Conservation (phyloP, 1,140 invertebrate genomes). For the Drosophila biarmipes region DNA sequence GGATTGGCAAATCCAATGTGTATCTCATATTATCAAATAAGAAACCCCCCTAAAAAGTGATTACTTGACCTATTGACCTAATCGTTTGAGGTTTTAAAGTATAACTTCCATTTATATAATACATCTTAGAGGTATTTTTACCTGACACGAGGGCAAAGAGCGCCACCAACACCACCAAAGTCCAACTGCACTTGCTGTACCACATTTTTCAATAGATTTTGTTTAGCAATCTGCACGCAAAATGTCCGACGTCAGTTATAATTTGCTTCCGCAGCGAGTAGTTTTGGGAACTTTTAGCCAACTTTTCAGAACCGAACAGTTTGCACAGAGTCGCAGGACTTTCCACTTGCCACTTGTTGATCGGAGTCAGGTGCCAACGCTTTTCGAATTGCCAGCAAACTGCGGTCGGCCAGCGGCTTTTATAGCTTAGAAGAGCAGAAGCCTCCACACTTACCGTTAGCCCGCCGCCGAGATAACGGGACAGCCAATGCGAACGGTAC, state of each 20-base stretch:
- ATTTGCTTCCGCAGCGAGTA: conserved; percentile 14
- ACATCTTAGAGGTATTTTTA: conserved; percentile 27
- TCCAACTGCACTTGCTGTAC: conserved; percentile 71
- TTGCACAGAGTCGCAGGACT: conserved; percentile 14
- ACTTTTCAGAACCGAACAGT: conserved; percentile 30
- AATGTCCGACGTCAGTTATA: conserved; percentile 37
- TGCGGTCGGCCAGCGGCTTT: conserved; percentile 66
- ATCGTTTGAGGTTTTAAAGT: no score
- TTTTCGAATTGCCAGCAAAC: conserved; percentile 73
- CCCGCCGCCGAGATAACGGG: conserved; percentile 55
- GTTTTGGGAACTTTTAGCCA: conserved; percentile 41
- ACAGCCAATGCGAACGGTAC: conserved; percentile 57
- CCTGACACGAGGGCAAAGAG: conserved; percentile 61
- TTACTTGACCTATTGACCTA: no score
- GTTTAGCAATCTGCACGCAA: conserved; percentile 18
- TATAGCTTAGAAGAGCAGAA: conserved; percentile 51
- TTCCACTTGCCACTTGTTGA: conserved; percentile 19
- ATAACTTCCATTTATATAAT: background rate
- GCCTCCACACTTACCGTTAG: conserved; percentile 13
- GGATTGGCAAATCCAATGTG: no score
- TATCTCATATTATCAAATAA: no score
- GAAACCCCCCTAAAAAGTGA: no score
- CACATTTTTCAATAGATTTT: conserved; percentile 53
- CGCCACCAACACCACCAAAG: conserved; percentile 60
- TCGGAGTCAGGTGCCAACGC: conserved; percentile 47